These are phyloP conservation scores for Macquaria ambigua DNA, from an alignment of 2,113 vertebrate genomes.

Conservation along the genomic window DNA sequence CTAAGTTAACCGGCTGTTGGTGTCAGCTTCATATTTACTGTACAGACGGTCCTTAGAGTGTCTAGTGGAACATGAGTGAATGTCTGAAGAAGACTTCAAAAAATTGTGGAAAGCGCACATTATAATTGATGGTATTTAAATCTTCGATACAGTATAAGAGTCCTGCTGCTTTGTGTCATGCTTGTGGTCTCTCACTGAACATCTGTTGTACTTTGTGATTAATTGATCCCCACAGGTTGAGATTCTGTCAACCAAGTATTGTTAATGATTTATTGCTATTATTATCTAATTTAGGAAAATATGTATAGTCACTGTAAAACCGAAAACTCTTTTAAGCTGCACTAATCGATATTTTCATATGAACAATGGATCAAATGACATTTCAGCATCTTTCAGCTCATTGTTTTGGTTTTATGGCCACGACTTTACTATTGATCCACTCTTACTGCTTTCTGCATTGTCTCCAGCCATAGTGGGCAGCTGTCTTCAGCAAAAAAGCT, in stretches of 20 bases:
- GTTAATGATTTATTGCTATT: constrained; percentile 5
- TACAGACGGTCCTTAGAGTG: background rate
- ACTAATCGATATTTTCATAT: background rate
- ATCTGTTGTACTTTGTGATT: constrained; percentile 7
- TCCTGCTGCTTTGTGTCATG: constrained; percentile 6
- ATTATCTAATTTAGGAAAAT: background rate
- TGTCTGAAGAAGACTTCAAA: too few species aligned
- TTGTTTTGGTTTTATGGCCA: too few species aligned
- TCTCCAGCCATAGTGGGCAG: background rate
- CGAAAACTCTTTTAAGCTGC: background rate
- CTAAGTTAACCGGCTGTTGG: background rate
- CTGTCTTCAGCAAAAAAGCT: background rate
- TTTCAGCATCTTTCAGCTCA: too few species aligned
- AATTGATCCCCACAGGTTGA: background rate
- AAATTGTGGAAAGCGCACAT: background rate
- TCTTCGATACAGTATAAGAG: background rate
- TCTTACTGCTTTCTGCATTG: too few species aligned
- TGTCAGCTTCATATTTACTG: background rate
- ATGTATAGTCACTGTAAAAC: background rate
- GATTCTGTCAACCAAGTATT: background rate
- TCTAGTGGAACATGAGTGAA: too few species aligned
- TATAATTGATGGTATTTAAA: constrained; percentile 7
- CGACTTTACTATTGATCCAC: background rate
- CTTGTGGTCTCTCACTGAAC: background rate
- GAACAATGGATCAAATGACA: background rate